phyloP scores from a whole-genome alignment of 2,888 invertebrate genomes.

The Lepetodrilus schrolli region DNA sequence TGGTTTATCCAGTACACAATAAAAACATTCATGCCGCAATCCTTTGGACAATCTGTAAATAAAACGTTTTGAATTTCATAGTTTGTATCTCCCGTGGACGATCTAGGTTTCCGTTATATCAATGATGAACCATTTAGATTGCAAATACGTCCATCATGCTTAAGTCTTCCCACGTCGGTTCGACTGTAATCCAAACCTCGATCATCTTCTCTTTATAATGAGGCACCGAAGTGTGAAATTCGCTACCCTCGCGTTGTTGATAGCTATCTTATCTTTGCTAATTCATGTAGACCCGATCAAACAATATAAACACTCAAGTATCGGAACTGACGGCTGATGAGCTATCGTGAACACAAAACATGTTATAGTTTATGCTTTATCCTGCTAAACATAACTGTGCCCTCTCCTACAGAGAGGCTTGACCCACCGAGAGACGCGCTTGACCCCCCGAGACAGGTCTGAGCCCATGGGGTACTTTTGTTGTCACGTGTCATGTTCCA shows the following conservation, averaged over 20 bases:
- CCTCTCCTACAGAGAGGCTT: not conserved
- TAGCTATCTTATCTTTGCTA: slow-evolving; percentile 6
- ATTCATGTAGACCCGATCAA: not conserved
- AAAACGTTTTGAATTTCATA: too few species aligned
- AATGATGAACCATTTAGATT: not conserved
- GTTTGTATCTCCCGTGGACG: too few species aligned
- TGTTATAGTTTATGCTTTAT: not conserved
- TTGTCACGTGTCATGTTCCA: slow-evolving; percentile 13
- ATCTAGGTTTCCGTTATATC: not conserved
- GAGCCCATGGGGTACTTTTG: not conserved
- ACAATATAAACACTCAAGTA: not conserved
- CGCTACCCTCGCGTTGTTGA: slow-evolving; percentile 10
- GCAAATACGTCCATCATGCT: not conserved
- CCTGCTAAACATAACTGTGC: not conserved
- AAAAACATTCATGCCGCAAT: too few species aligned
- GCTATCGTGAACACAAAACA: not conserved
- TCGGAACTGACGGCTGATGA: not conserved
- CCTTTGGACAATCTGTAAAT: too few species aligned
- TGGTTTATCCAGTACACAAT: too few species aligned
- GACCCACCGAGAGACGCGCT: not conserved
- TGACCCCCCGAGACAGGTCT: not conserved
- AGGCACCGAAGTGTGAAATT: not conserved
- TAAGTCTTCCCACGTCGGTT: not conserved
- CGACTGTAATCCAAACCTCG: not conserved
- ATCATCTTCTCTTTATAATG: not conserved